phyloP scores from a whole-genome alignment of 2,797 vertebrate genomes.

The Crocidura indochinensis region DNA sequence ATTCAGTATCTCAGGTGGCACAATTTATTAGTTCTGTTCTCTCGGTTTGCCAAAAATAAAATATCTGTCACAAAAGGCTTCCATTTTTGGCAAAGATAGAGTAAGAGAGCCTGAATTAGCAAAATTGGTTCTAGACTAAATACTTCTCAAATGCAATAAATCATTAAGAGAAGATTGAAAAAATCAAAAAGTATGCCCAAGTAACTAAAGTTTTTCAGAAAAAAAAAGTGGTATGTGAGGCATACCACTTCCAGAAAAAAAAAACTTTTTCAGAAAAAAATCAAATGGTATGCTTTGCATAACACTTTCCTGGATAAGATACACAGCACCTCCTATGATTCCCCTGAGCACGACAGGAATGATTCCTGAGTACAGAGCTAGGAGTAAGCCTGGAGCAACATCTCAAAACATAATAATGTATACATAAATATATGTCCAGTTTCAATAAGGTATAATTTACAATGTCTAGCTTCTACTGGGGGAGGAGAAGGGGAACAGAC shows the following conservation, averaged over 20 bases:
- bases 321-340: too few relatives aligned
- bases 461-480: slow-evolving; percentile 64
- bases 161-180: slow-evolving; percentile 23
- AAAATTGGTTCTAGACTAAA: slow-evolving; percentile 71
- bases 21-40: background rate
- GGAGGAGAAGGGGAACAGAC: slow-evolving; percentile 47
- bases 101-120: slow-evolving; percentile 53
- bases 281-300: too few relatives aligned
- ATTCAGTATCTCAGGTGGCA: background rate
- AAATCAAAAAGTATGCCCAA: slow-evolving; percentile 35
- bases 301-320: too few relatives aligned
- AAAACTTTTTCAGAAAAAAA: slow-evolving; percentile 52
- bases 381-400: too few relatives aligned
- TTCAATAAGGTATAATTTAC: slow-evolving; percentile 56
- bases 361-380: too few relatives aligned
- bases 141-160: slow-evolving; percentile 41
- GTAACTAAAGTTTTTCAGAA: slow-evolving; percentile 56
- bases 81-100: background rate
- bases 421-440: slow-evolving; percentile 58
- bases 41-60: slow-evolving; percentile 50
- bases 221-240: too few relatives aligned
- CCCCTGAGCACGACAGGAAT: too few relatives aligned
- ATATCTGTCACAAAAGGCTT: slow-evolving; percentile 57
- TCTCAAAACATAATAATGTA: background rate
- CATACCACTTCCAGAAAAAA: too few relatives aligned